phyloP scores from a whole-genome alignment of 2,888 invertebrate species.

The Balanococcus diminutus region DNA sequence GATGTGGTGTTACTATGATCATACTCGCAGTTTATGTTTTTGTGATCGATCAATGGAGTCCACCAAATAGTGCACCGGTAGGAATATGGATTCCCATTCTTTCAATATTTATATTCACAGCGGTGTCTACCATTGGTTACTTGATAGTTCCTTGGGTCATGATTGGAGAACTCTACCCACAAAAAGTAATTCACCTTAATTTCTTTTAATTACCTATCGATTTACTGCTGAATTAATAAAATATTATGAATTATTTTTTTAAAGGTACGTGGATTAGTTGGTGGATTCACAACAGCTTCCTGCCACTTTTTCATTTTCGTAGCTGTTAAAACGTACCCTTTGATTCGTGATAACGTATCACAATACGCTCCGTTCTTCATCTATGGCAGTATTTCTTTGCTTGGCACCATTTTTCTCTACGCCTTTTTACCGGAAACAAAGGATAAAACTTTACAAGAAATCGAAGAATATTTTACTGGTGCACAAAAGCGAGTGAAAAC shows the following conservation, averaged over 20 bases:
- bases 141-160: constrained; percentile 75
- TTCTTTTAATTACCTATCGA: too few species aligned
- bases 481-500: constrained; percentile 65
- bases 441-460: constrained; percentile 72
- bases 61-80: constrained; percentile 60
- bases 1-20: constrained; percentile 71
- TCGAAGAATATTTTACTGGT: constrained; percentile 70
- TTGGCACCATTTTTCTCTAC: constrained; percentile 70
- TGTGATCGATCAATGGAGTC: constrained; percentile 65
- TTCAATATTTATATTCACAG: constrained; percentile 68
- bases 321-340: constrained; percentile 72
- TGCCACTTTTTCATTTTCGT: constrained; percentile 71
- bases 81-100: constrained; percentile 70
- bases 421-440: constrained; percentile 72
- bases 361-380: constrained; percentile 69
- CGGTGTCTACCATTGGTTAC: constrained; percentile 71
- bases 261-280: constrained; percentile 71
- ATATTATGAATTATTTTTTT: constrained; percentile 57
- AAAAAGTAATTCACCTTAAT: too few species aligned
- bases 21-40: constrained; percentile 69
- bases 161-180: constrained; percentile 76
- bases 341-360: constrained; percentile 64
- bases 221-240: not conserved
- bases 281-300: constrained; percentile 71
- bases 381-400: constrained; percentile 68